phyloP scores from a whole-genome alignment of 2,888 invertebrate species.

The Drosophila anomalata region DNA sequence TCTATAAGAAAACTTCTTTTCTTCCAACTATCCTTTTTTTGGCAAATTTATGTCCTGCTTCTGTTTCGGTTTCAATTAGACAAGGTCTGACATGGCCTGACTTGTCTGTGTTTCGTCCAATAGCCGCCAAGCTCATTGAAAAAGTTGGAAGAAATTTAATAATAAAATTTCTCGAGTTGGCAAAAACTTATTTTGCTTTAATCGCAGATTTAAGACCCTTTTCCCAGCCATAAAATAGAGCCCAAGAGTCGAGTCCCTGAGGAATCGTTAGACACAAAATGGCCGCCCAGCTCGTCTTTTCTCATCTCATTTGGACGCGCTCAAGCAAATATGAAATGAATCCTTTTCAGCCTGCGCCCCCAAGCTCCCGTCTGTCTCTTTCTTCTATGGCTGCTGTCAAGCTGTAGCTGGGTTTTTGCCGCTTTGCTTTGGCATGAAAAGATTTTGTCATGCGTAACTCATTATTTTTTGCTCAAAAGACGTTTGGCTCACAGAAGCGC shows the following conservation, averaged over 20 bases:
- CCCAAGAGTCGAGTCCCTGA: slow-evolving; percentile 6
- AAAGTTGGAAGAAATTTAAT: slow-evolving; percentile 20
- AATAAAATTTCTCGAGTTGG: slow-evolving; percentile 12
- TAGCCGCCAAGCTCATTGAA: slow-evolving; percentile 19
- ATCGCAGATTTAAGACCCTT: slow-evolving; percentile 27
- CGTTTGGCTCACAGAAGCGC: slow-evolving; percentile 59
- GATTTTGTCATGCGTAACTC: slow-evolving; percentile 83
- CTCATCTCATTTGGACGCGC: slow-evolving; percentile 39
- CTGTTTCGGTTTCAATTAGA: slow-evolving; percentile 54
- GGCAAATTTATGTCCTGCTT: slow-evolving; percentile 53
- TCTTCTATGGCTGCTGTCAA: slow-evolving; percentile 32
- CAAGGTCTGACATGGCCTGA: slow-evolving; percentile 53
- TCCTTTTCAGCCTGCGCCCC: slow-evolving; percentile 55
- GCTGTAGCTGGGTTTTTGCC: slow-evolving; percentile 38
- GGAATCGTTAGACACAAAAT: slow-evolving; percentile 51
- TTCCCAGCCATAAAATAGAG: slow-evolving; percentile 1
- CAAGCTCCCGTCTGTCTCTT: background rate
- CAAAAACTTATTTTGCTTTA: slow-evolving; percentile 13
- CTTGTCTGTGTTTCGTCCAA: slow-evolving; percentile 24
- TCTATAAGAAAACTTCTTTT: slow-evolving; percentile 41
- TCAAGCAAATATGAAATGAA: slow-evolving; percentile 69
- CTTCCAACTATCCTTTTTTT: slow-evolving; percentile 25
- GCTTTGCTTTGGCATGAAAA: slow-evolving; percentile 63
- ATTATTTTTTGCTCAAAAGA: slow-evolving; percentile 78
- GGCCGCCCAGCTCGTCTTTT: slow-evolving; percentile 43